Base-by-base conservation (phyloP, 2,888 invertebrate genomes). In the Cerceris ruficornis region DNA sequence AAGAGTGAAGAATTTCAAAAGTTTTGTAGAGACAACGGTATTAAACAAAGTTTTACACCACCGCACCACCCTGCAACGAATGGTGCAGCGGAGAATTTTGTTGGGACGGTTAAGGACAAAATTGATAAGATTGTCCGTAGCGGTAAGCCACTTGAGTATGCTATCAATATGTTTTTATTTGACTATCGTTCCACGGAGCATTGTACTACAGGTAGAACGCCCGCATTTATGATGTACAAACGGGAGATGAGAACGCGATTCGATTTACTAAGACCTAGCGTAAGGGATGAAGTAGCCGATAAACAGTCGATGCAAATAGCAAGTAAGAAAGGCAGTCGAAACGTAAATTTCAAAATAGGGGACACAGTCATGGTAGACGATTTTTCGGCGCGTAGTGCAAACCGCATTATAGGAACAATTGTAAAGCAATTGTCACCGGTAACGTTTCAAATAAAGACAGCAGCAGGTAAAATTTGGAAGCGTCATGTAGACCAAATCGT, bases 61-160 rank as follows among this genome's bases (percentile, higher is more conserved):
- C 81, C 83, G 0, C 76, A 82, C 43, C 78, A 83, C 39, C 79
- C 82, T 13, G 66, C 75, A 9, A 80, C 76, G 2, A 79, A 81
- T 14, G 78, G 71, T 0, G 70, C 73, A 8, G 75, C 74, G 4
- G 71, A 78, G 46, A 78, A 72, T 9, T 80, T 80, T 41, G 71
- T 82, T 0, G 15, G 57, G 2, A 77, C 73, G 0, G 73, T 80
- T 9, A 82, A 77, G 41, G 54, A 73, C 14, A 65, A 69, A 50
- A 68, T 74, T 6, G 39, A 11, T 7, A 81, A 81, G 65, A 78
- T 81, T 13, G 17, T 73, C 0, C 69, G 65, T 9, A 50, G 49
- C 15, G 67, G 72, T 9, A 60, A 70, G 14, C 14, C 52, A 1
- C 52, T 72, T 0, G 60, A 67, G 0, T 7, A 65, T 0, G 75